phyloP scores from a whole-genome alignment of 2,797 vertebrate genomes.

The Ibycter americanus region DNA sequence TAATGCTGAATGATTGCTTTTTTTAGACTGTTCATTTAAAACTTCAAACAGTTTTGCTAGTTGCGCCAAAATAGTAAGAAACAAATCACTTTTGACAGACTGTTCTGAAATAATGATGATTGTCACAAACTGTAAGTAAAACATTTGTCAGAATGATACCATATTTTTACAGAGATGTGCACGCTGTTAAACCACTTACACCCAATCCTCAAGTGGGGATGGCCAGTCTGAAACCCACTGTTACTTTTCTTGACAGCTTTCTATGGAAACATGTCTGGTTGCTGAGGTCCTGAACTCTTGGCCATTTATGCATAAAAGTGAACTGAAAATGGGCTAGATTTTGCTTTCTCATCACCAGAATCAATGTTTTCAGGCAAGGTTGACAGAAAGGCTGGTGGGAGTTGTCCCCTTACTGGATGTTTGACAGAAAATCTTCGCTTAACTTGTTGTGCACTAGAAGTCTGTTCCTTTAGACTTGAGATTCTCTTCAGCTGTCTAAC shows the following conservation, averaged over 20 bases:
- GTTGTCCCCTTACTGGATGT: background rate
- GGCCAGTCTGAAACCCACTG: background rate
- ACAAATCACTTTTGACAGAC: background rate
- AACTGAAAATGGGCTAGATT: background rate
- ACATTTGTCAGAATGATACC: background rate
- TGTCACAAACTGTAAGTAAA: background rate
- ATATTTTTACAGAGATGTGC: background rate
- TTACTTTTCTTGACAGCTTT: background rate
- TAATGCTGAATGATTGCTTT: background rate
- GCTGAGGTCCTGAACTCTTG: background rate
- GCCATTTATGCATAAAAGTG: background rate
- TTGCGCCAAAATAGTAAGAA: background rate
- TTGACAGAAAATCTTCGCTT: background rate
- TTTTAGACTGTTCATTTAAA: background rate
- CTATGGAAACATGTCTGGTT: background rate
- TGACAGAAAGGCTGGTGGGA: background rate
- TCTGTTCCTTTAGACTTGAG: background rate
- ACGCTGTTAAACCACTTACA: background rate
- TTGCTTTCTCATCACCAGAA: background rate
- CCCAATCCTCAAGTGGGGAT: background rate
- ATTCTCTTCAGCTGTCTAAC: background rate
- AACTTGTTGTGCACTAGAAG: background rate
- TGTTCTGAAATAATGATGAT: background rate
- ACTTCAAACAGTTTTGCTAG: background rate
- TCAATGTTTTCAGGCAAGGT: background rate